Evolutionary conservation across 2,113 vertebrate species (phyloP), one percentile per base, ranked within the genome.

Genomic region (Silurus asotus): DNA sequence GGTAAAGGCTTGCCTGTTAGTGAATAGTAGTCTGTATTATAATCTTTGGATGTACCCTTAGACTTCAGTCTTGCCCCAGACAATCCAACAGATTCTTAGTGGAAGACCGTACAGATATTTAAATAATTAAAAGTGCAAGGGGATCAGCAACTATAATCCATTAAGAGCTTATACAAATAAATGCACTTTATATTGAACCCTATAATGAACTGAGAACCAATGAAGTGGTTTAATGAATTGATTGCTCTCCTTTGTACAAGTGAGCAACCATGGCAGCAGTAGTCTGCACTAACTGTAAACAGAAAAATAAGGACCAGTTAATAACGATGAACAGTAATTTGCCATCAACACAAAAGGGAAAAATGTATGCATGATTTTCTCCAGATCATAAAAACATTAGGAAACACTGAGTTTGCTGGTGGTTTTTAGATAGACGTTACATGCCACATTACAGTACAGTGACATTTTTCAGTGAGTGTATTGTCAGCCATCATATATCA

Each of bases 131-230:
- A 61, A 61, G 28, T 28, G 5, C 23, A 58, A 80, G 17, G 11
- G 23, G 17, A 80, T 20, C 49, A 45, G 17, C 5, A 8, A 53
- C 28, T 77, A 78, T 37, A 78, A 58, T 28, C 7, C 28, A 61
- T 10, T 80, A 23, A 80, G 4, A 61, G 58, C 28, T 61, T 80
- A 80, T 48, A 61, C 15, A 80, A 59, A 80, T 80, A 80, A 61
- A 61, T 45, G 28, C 78, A 80, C 78, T 80, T 80, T 59, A 80
- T 25, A 61, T 45, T 61, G 56, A 61, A 61, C 56, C 28, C 8
- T 59, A 7, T 61, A 80, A 80, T 61, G 58, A 19, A 80, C 78
- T 45, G 8, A 17, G 78, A 78, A 80, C 56, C 53, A 59, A 59
- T 45, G 56, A 61, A 48, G 25, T 80, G 58, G 15, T 61, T 17